Evolutionary conservation across 1,140 invertebrate species (phyloP), one percentile per base, ranked within the genome.

Genomic region (Atta colombica): DNA sequence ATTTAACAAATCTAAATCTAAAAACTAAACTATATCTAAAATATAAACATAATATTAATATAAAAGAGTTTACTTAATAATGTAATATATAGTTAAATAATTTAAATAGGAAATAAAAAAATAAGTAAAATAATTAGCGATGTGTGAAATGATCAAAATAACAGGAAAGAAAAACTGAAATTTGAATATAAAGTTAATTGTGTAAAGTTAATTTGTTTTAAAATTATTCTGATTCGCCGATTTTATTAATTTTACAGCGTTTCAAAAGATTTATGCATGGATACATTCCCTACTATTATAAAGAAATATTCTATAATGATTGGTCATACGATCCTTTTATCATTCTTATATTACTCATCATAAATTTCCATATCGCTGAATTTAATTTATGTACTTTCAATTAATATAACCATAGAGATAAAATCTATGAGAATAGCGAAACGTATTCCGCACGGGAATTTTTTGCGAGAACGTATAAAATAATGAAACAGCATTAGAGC

Each of bases 341-440:
- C 53, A 49, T 61, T 21, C 7, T 39, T 53, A 51, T 35, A 74
- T 61, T 35, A 10, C 31, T 18, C 16, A 7, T 16, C 55, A 49
- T 82, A 82, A 74, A 82, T 82, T 49, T 45, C 16, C 66, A 12
- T 55, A 10, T 60, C 31, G 53, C 10, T 28, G 55, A 74, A 31
- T 12, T 10, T 31, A 49, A 74, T 84, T 84, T 61, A 61, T 68
- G 35, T 74, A 63, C 18, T n/a, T 21, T 71, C 35, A 31, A 66
- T 66, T 78, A 58, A 61, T 6, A 61, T 6, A 16, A n/a, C 39
- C 10, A 51, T 18, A 8, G 16, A 63, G 80, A 75, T 61, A 49
- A 84, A 65, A 49, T 63, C 80, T 12, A 49, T 25, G 39, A 16
- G 53, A 58, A 8, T 51, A 80, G 25, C 69, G 14, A 5, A 63